These are phyloP conservation scores for Sinopyrophorus schimmeli DNA, from an alignment of 2,888 invertebrate genomes.

Conservation along the genomic window DNA sequence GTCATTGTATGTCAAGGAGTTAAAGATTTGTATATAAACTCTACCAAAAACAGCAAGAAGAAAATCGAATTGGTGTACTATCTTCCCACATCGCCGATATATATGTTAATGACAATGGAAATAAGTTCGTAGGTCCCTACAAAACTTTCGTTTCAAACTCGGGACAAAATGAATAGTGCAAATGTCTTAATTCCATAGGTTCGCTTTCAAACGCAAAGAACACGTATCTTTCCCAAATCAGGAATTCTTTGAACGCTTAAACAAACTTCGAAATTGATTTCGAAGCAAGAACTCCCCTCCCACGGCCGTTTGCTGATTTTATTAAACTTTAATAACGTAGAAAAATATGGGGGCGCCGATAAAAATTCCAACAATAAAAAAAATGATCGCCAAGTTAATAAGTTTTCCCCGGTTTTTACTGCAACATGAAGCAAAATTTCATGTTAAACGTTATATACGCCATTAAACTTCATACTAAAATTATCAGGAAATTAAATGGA, in stretches of 20 bases:
- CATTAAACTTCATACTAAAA: constrained; percentile 30
- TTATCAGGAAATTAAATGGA: constrained; percentile 31
- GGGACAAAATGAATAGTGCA: constrained; percentile 19
- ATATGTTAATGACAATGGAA: too few relatives aligned
- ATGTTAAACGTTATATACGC: constrained; percentile 28
- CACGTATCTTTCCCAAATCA: too few relatives aligned
- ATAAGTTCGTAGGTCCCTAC: not conserved
- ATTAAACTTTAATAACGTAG: constrained; percentile 2
- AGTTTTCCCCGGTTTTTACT: constrained; percentile 14
- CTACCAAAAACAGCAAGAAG: too few relatives aligned
- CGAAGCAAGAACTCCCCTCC: too few relatives aligned
- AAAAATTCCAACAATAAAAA: constrained; percentile 3
- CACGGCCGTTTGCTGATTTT: too few relatives aligned
- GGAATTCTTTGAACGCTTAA: constrained; percentile 1
- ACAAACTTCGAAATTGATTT: too few relatives aligned
- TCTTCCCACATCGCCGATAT: too few relatives aligned
- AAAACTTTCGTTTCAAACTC: constrained; percentile 13
- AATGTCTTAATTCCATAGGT: constrained; percentile 28
- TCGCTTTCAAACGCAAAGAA: too few relatives aligned
- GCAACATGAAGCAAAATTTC: constrained; percentile 18
- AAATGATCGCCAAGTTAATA: constrained; percentile 17
- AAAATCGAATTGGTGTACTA: too few relatives aligned
- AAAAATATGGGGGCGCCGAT: not conserved
- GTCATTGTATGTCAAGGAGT: too few relatives aligned
- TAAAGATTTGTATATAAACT: too few relatives aligned